Evolutionary conservation across 2,797 vertebrate genomes (phyloP), one percentile per base, ranked within the genome.

Genomic region (Tachyglossus aculeatus): DNA sequence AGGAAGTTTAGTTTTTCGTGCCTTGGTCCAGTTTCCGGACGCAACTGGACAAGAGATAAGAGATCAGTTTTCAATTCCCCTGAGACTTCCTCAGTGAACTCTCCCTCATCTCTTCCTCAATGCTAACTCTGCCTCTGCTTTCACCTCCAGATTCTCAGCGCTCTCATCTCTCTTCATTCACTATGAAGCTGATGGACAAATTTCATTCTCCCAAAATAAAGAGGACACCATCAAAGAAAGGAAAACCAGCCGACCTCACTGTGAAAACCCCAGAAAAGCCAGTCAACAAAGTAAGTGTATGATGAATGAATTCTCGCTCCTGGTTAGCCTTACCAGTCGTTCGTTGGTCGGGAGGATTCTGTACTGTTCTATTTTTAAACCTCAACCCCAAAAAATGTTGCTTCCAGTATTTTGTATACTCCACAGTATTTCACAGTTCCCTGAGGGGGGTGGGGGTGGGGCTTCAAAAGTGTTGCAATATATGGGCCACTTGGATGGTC

Each of bases 121-220:
- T n/a, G n/a, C n/a, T n/a, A n/a, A n/a, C n/a, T n/a, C n/a, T 0
- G 0, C 22, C 5, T 82, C 78, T 87, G n/a, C 79, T 21, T 3
- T 47, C 83, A 51, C 81, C 86, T 78, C 31, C 78, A 99, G 98
- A 99, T 89, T 97, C 96, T 18, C 97, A 98, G 86, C 96, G 97
- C 78, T 99, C 98, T 80, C 98, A 99, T 83, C 96, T 99, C 77
- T 95, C 97, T 84, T 98, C 97, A 10, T 98, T 99, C 94, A 98
- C 98, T 55, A 98, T 98, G 97, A 99, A 99, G 89, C 88, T 99
- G 80, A 99, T 95, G 93, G 96, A 98, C 92, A 99, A 99, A 88
- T 99, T 99, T 92, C 97, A 98, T 82, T 98, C 98, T 7, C 98
- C 97, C 75, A 99, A 99, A 91, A 98, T 98, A 91, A 98, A 98